A percentile compares a stretch with the other conserved stretches of the same genome.
phyloP scores from a whole-genome alignment of 1,140 invertebrate species.

The Macrocentrus cingulum region DNA sequence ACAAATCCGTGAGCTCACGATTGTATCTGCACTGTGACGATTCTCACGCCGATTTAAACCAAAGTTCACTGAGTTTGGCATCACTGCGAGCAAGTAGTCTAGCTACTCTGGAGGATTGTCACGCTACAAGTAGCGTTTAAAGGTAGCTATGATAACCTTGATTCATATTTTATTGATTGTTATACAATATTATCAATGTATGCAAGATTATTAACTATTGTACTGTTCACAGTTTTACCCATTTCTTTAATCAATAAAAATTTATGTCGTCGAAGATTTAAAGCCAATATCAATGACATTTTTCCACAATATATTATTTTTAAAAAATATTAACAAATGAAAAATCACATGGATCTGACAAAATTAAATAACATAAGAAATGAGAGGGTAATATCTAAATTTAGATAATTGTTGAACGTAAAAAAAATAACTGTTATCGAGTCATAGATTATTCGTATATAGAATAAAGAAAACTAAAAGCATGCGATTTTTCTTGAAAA shows the following conservation, averaged over 20 bases:
- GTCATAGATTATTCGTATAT: constrained; percentile 29
- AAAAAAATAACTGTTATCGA: constrained; percentile 26
- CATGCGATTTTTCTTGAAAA: constrained; percentile 23
- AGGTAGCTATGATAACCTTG: neutral
- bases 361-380: too few species aligned
- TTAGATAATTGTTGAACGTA: constrained; percentile 28
- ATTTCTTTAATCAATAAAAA: too few species aligned
- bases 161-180: constrained; percentile 2
- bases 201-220: neutral
- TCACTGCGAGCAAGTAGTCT: constrained; percentile 55
- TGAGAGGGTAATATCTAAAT: constrained; percentile 11
- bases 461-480: constrained; percentile 9
- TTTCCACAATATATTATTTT: too few species aligned
- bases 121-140: constrained; percentile 57
- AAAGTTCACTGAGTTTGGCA: constrained; percentile 58
- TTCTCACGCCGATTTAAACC: constrained; percentile 54
- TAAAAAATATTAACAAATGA: too few species aligned
- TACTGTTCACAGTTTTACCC: too few species aligned
- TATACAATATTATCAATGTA: neutral
- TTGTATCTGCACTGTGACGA: constrained; percentile 59
- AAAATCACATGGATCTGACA: too few species aligned
- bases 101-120: constrained; percentile 56
- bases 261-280: too few species aligned
- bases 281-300: too few species aligned
- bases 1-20: constrained; percentile 65